Percentiles rank a stretch among this genome's conserved stretches.
Conservation (phyloP, 2,888 invertebrate genomes). For the Pomacea canaliculata region DNA sequence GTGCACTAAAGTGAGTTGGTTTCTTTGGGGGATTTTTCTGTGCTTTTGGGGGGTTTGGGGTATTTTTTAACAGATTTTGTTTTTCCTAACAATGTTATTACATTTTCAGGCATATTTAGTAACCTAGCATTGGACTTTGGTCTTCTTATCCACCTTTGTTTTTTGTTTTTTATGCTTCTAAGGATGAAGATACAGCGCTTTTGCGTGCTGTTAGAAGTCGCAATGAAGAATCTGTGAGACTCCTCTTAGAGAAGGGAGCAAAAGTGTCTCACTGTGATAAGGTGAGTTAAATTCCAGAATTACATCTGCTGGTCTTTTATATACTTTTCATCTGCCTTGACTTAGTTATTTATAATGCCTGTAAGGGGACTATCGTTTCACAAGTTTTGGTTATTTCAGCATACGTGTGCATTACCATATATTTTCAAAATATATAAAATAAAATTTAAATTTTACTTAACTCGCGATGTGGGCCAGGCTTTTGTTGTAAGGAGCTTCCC, state of each 20-base stretch:
- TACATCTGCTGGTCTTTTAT: no score
- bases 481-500: neutral
- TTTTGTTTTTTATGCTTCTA: conserved; percentile 1
- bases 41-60: no score
- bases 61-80: no score
- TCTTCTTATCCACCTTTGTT: neutral
- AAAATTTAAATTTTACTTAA: neutral
- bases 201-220: conserved; percentile 91
- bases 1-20: conserved; percentile 80
- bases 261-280: conserved; percentile 84
- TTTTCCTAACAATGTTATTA: no score
- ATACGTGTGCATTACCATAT: no score
- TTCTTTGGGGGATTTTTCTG: no score
- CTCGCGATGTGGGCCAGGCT: neutral
- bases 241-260: conserved; percentile 90
- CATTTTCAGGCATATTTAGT: neutral
- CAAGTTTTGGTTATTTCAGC: neutral
- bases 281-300: conserved; percentile 44
- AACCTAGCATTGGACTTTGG: neutral
- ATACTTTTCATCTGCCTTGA: no score
- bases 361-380: neutral
- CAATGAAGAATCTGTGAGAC: conserved; percentile 89
- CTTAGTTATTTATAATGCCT: no score
- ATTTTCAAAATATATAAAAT: neutral
- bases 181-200: conserved; percentile 94